Percentiles rank a stretch among this genome's conserved stretches.
Evolutionary conservation across 2,797 vertebrate species (phyloP).

Genomic region (Poeciliopsis infans): DNA sequence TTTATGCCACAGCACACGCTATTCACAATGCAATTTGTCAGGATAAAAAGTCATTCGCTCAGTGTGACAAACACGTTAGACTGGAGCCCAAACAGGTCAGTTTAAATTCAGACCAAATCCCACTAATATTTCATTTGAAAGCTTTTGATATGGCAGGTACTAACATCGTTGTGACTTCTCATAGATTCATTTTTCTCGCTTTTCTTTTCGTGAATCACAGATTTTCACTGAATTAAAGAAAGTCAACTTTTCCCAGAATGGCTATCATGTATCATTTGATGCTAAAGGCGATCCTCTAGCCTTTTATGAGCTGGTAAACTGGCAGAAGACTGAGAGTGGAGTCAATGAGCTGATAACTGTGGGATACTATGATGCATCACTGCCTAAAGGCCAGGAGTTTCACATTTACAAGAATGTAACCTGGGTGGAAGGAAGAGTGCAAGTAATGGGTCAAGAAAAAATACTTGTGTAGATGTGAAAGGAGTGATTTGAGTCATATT

Average conservation of each 20-base stretch:
- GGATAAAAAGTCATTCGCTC: conserved; percentile 18
- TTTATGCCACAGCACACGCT: conserved; percentile 75
- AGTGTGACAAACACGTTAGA: conserved; percentile 51
- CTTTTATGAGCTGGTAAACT: conserved; percentile 80
- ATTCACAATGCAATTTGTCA: conserved; percentile 67
- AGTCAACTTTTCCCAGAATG: conserved; percentile 35
- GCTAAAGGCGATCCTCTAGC: conserved; percentile 77
- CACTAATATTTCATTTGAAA: neutral
- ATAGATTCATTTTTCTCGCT: neutral
- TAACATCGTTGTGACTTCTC: accelerated
- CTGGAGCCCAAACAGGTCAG: conserved; percentile 65
- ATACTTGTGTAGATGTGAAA: neutral
- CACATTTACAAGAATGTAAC: conserved; percentile 56
- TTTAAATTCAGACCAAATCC: neutral
- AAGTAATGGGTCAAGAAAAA: conserved; percentile 30
- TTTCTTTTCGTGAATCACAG: neutral
- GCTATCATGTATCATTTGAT: conserved; percentile 77
- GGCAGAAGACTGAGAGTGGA: conserved; percentile 65
- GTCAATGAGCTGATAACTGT: conserved; percentile 69
- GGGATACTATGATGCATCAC: conserved; percentile 73
- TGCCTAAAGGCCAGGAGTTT: conserved; percentile 63
- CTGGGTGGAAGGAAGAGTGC: conserved; percentile 55
- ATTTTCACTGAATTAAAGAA: conserved; percentile 9
- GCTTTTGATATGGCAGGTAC: neutral
- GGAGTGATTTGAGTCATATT: neutral